A percentile compares a stretch with the other conserved stretches of the same genome.
Evolutionary conservation across 2,888 invertebrate genomes (phyloP).

Genomic region (Nasonia oneida): DNA sequence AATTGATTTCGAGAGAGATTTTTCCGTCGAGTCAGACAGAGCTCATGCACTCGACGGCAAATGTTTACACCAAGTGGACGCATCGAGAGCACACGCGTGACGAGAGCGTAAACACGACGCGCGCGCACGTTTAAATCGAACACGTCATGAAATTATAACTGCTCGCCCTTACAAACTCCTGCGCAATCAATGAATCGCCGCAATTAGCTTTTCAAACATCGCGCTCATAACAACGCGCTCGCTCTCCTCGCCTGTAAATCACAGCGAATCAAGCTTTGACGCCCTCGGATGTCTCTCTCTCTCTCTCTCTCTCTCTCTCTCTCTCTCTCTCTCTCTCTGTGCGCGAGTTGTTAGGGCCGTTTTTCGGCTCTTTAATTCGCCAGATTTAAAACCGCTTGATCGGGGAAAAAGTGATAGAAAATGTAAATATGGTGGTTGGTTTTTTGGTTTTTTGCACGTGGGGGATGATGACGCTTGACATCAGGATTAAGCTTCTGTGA

Average conservation of each 20-base stretch:
- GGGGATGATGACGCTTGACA: background rate
- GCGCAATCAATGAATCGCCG: conserved; percentile 54
- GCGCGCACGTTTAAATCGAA: conserved; percentile 41
- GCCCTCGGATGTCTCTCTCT: background rate
- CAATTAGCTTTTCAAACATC: conserved; percentile 57
- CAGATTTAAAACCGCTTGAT: conserved; percentile 24
- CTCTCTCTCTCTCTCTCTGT: background rate
- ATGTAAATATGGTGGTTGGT: background rate
- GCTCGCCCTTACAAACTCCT: conserved; percentile 47
- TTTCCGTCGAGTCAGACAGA: background rate
- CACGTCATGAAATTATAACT: conserved; percentile 56
- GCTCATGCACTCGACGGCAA: conserved; percentile 32
- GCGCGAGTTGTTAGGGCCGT: background rate
- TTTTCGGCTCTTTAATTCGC: background rate
- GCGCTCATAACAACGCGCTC: conserved; percentile 22
- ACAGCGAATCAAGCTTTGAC: conserved; percentile 5
- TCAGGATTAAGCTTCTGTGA: background rate
- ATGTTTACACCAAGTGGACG: conserved; percentile 56
- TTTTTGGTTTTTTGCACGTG: background rate
- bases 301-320: background rate
- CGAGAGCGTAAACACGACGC: conserved; percentile 25
- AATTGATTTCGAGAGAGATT: conserved; percentile 47
- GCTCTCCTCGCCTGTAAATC: background rate
- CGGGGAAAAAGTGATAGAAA: background rate
- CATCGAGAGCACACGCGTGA: background rate